These are phyloP conservation scores for Philaenus spumarius DNA, from an alignment of 1,140 invertebrate genomes.

Conservation along the genomic window DNA sequence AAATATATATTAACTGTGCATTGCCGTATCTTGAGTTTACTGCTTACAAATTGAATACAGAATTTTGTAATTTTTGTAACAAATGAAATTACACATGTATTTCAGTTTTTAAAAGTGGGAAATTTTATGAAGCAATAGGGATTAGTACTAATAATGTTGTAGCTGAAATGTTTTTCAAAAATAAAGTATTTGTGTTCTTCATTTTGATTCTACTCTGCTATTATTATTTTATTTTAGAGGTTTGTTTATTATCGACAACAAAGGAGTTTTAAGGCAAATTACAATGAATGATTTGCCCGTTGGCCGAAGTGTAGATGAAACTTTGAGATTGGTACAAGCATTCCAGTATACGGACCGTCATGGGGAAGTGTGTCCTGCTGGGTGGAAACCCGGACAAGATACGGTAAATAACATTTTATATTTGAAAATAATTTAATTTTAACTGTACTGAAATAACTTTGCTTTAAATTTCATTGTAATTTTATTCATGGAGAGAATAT, in stretches of 20 bases:
- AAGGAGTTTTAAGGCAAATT: conserved; percentile 56
- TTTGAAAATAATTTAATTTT: neutral
- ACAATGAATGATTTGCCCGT: conserved; percentile 67
- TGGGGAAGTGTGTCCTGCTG: conserved; percentile 60
- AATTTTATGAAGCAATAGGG: no score
- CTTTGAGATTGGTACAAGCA: conserved; percentile 57
- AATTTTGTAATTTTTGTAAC: no score
- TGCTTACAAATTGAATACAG: no score
- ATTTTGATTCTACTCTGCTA: neutral
- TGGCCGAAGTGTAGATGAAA: conserved; percentile 61
- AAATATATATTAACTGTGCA: no score
- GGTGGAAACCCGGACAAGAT: conserved; percentile 61
- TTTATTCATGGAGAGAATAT: no score
- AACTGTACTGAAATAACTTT: neutral
- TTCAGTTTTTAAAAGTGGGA: no score
- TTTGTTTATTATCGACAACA: conserved; percentile 60
- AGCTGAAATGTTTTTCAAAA: no score
- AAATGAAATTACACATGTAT: no score
- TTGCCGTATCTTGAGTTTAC: no score
- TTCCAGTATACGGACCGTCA: conserved; percentile 63
- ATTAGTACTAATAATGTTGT: no score
- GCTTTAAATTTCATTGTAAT: no score
- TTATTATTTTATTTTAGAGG: conserved; percentile 39
- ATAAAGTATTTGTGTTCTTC: no score
- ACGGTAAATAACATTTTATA: conserved; percentile 37